A percentile compares a stretch with the other conserved stretches of the same genome.
Evolutionary conservation across 1,140 invertebrate species (phyloP).

Genomic region (Frieseomelitta varia): DNA sequence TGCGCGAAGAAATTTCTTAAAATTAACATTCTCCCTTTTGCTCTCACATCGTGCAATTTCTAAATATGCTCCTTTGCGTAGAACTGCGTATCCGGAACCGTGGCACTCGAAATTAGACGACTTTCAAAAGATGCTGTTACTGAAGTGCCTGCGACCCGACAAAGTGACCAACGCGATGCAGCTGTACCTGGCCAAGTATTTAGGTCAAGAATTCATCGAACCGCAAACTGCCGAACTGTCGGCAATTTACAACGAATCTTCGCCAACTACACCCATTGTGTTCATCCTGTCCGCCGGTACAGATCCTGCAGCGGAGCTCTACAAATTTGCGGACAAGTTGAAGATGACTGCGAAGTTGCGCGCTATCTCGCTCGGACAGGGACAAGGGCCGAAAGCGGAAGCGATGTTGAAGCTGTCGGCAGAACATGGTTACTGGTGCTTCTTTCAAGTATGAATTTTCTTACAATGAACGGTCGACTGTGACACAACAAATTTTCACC

Average conservation of each 20-base stretch:
- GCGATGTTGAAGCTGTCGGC: conserved; percentile 84
- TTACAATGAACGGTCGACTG: too few relatives aligned
- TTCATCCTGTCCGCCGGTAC: conserved; percentile 88
- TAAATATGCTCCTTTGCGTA: background rate
- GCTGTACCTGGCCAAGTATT: conserved; percentile 83
- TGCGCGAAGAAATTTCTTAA: too few relatives aligned
- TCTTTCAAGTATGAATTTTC: conserved; percentile 81
- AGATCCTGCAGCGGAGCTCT: conserved; percentile 86
- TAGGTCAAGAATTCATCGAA: conserved; percentile 86
- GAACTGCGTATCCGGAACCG: conserved; percentile 82
- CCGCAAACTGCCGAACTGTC: conserved; percentile 86
- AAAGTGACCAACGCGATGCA: conserved; percentile 89
- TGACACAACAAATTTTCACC: too few relatives aligned
- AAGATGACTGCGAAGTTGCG: conserved; percentile 84
- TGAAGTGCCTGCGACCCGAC: conserved; percentile 89
- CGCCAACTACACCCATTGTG: conserved; percentile 84
- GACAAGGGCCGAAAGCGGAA: conserved; percentile 86
- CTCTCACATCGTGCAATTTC: too few relatives aligned
- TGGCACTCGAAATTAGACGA: conserved; percentile 82
- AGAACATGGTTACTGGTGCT: conserved; percentile 86
- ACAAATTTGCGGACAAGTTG: conserved; percentile 86
- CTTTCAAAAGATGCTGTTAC: conserved; percentile 88
- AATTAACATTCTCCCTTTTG: too few relatives aligned
- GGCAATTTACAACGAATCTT: conserved; percentile 86
- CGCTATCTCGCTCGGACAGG: conserved; percentile 88